phyloP scores from a whole-genome alignment of 2,113 vertebrate species.

The Choloepus hoffmanni region DNA sequence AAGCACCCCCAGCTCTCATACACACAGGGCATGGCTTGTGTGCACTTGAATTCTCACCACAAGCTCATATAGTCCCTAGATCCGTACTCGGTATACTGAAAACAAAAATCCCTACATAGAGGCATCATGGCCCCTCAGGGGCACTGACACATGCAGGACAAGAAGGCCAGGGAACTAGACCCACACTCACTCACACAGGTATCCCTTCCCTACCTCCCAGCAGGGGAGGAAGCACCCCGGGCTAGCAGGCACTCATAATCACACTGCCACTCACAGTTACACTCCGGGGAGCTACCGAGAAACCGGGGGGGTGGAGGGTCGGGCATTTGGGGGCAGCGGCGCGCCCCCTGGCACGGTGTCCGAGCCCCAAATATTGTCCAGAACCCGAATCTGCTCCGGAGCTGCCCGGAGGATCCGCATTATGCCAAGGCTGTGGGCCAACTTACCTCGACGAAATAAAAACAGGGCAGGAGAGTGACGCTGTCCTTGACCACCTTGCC shows the following conservation, averaged over 20 bases:
- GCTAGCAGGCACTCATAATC: not conserved
- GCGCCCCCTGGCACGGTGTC: not conserved
- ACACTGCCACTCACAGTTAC: not conserved
- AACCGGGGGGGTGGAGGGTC: not conserved
- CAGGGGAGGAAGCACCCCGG: not conserved
- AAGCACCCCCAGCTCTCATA: not conserved
- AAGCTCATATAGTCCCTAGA: conserved; percentile 3
- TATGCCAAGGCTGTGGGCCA: conserved; percentile 59
- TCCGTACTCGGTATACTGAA: not conserved
- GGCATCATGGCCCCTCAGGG: not conserved
- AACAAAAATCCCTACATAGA: not conserved
- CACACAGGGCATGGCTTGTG: not conserved
- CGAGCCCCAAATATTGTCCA: not conserved
- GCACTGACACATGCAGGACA: not conserved
- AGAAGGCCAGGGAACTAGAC: not conserved
- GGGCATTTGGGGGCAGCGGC: conserved; percentile 36
- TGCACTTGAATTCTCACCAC: conserved; percentile 6
- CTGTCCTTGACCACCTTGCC: conserved; percentile 94
- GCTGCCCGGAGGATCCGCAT: conserved; percentile 61
- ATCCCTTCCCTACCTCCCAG: conserved; percentile 29
- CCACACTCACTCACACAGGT: conserved; percentile 73
- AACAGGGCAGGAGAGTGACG: conserved; percentile 96
- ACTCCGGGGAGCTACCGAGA: not conserved
- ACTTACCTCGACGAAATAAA: conserved; percentile 99
- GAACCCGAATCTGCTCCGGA: conserved; percentile 7